Evolutionary conservation across 2,797 vertebrate species (phyloP).

Genomic region (Sebastes matsubarae): DNA sequence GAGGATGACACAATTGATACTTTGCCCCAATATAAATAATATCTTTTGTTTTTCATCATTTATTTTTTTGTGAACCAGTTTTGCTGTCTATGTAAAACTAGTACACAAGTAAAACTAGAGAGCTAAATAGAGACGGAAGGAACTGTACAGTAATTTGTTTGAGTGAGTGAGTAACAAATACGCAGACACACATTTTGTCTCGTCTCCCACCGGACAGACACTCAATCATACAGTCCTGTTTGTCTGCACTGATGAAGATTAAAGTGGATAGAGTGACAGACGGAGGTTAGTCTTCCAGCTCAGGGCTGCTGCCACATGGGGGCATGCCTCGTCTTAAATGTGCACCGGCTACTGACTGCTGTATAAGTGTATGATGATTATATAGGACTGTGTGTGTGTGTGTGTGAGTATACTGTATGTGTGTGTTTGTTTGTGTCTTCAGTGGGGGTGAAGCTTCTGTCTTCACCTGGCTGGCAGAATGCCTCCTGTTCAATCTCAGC

Average conservation of each 20-base stretch:
- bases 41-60: background rate
- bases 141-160: background rate
- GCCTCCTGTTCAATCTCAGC: conserved; percentile 81
- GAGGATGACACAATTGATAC: too few species aligned
- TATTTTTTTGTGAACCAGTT: background rate
- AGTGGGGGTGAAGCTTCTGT: conserved; percentile 38
- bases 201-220: background rate
- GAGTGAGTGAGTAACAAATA: conserved; percentile 7
- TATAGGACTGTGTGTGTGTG: background rate
- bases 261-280: conserved; percentile 30
- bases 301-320: conserved; percentile 53
- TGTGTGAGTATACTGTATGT: background rate
- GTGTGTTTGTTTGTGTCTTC: conserved; percentile 32
- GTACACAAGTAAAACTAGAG: background rate
- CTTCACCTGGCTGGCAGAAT: conserved; percentile 74
- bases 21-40: background rate
- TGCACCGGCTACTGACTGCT: conserved; percentile 12
- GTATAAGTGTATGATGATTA: conserved; percentile 13
- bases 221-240: background rate
- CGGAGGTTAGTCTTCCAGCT: conserved; percentile 22
- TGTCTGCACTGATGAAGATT: conserved; percentile 28
- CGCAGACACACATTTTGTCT: conserved; percentile 5
- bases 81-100: background rate
- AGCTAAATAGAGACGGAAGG: background rate
- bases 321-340: conserved; percentile 48